Conservation (phyloP, 1,140 invertebrate genomes). For the Stenopsyche tienmushanensis region DNA sequence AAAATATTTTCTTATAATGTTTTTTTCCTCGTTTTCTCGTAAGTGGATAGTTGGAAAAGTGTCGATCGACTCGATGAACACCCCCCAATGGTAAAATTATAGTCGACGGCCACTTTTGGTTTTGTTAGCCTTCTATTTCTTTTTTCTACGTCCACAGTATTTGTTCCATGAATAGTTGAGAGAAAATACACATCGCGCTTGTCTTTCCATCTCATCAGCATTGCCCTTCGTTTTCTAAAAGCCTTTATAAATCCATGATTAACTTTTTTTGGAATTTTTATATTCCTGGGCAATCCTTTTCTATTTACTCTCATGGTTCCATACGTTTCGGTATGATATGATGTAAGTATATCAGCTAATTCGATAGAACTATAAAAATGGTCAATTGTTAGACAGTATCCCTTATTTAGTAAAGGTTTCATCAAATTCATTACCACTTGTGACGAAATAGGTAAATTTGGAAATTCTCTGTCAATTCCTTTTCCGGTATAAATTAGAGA, state of each 20-base stretch:
- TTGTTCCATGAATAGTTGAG: constrained; percentile 21
- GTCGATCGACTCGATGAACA: constrained; percentile 10
- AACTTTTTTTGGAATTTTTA: constrained; percentile 23
- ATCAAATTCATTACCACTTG: no score
- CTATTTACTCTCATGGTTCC: constrained; percentile 12
- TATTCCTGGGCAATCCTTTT: constrained; percentile 12
- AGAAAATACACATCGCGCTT: constrained; percentile 23
- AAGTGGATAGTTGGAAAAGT: constrained; percentile 19
- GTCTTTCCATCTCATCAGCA: constrained; percentile 26
- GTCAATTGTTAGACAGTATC: no score
- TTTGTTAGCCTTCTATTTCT: constrained; percentile 9
- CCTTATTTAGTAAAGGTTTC: no score
- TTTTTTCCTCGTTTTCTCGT: constrained; percentile 27
- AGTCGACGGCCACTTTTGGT: constrained; percentile 16
- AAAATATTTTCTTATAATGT: constrained; percentile 26
- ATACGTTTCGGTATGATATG: constrained; percentile 16
- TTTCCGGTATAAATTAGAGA: no score
- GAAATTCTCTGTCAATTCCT: no score
- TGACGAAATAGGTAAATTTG: no score
- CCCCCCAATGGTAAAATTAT: constrained; percentile 20
- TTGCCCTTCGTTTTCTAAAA: constrained; percentile 9
- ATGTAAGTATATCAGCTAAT: no score
- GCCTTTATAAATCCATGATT: constrained; percentile 7
- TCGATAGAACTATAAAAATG: no score
- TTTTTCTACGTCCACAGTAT: constrained; percentile 1